A percentile compares a stretch with the other conserved stretches of the same genome.
Conservation (phyloP, 2,113 vertebrate species). For the Pimephales promelas region DNA sequence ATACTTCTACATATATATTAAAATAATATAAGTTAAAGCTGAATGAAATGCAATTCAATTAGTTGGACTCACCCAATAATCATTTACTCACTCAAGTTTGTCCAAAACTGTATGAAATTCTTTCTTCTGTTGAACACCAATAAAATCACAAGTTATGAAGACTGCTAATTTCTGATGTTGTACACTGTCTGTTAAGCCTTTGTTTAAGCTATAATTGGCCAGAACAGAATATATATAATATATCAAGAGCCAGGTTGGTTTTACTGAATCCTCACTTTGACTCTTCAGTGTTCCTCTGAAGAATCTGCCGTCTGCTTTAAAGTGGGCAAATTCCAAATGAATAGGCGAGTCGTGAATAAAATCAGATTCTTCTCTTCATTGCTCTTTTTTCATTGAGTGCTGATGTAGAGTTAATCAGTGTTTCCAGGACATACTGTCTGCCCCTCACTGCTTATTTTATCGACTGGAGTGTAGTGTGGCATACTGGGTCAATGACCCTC, state of each 20-base stretch:
- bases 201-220: no score
- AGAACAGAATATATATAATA: no score
- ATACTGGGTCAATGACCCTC: slow-evolving; percentile 34
- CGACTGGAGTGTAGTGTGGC: slow-evolving; percentile 16
- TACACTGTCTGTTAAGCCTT: no score
- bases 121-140: no score
- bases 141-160: no score
- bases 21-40: no score
- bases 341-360: background rate
- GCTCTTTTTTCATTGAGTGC: slow-evolving; percentile 20
- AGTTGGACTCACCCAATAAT: no score
- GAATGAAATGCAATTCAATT: no score
- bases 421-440: slow-evolving; percentile 20
- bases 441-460: slow-evolving; percentile 1
- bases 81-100: no score
- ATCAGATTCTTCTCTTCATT: background rate
- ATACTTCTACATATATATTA: background rate
- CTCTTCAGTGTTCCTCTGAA: background rate
- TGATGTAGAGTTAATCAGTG: slow-evolving; percentile 35
- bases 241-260: background rate
- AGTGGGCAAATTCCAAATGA: background rate
- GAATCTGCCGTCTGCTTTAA: background rate
- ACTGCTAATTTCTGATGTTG: no score
- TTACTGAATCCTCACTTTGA: slow-evolving; percentile 28
- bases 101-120: no score